Conservation (phyloP, 2,113 vertebrate genomes). For the Aplodontia rufa region DNA sequence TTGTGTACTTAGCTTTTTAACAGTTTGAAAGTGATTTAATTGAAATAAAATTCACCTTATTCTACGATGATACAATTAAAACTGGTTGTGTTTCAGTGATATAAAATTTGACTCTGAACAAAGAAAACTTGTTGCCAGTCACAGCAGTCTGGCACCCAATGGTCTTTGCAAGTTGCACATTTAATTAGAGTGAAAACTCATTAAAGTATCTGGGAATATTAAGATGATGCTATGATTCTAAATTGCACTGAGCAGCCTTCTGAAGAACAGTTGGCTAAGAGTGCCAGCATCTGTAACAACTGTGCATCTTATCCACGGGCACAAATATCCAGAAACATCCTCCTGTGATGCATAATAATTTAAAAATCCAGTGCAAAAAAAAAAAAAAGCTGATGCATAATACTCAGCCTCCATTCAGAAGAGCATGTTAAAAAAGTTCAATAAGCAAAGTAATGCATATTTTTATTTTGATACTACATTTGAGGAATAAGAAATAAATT, state of each 20-base stretch:
- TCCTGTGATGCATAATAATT: constrained; percentile 49
- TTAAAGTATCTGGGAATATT: constrained; percentile 76
- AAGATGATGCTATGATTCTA: constrained; percentile 65
- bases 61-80: constrained; percentile 10
- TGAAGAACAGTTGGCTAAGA: constrained; percentile 71
- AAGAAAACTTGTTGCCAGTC: constrained; percentile 42
- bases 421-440: constrained; percentile 20
- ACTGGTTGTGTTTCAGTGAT: neutral
- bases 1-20: constrained; percentile 5
- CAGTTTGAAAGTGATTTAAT: constrained; percentile 54
- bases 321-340: constrained; percentile 60
- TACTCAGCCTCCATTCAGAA: neutral
- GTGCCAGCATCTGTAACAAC: constrained; percentile 65
- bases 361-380: constrained; percentile 58
- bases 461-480: constrained; percentile 18
- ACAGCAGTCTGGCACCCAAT: constrained; percentile 62
- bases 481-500: neutral
- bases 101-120: constrained; percentile 42
- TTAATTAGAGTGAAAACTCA: constrained; percentile 79
- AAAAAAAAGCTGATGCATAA: constrained; percentile 44
- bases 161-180: constrained; percentile 70
- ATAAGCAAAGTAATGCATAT: neutral
- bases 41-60: constrained; percentile 11
- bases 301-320: constrained; percentile 50
- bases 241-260: constrained; percentile 4